Base-by-base conservation (phyloP, 2,888 invertebrate genomes). In the Coelinius sp. region DNA sequence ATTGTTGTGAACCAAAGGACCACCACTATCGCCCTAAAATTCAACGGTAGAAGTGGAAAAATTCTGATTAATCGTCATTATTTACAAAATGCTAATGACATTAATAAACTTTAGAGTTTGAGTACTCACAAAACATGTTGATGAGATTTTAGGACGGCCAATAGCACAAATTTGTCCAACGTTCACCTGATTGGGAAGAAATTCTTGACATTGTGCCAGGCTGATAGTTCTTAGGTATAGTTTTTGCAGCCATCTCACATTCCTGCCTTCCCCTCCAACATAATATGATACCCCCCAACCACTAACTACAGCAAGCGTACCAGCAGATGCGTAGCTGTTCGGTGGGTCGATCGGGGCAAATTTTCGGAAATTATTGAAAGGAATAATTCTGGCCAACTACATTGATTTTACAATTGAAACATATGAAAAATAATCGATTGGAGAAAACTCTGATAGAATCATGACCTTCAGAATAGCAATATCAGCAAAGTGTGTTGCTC, bases 101-200 rank as follows among this genome's bases (percentile, higher is more conserved):
- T n/a, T n/a, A n/a, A n/a, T n/a, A n/a, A n/a, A n/a, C n/a, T n/a
- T n/a, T n/a, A n/a, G n/a, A n/a, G 2, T 2, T 7, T 1, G n/a
- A 5, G 25, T 66, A 27, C 14, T 65, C 53, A 75, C 75, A 62
- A 70, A 17, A 25, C 75, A 75, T 6, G 70, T 49, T 12, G 68
- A 70, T 27, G 56, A 56, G 4, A 1, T 12, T 8, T 22, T 1
- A 27, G 14, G 2, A 2, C 5, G 8, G 1, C 27, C 6, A 4
- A 56, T 1, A 14, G 27, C 56, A 5, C 56, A 56, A 14, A 56
- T n/a, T 12, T 56, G 56, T 14, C 25, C 14, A 10, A 24, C 22
- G 17, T 24, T 52, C 12, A 52, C 24, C 2, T 22, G 22, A 22
- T 4, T 6, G 24, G 24, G 52, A 6, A 49, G 22, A 20, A 22